Evolutionary conservation across 2,888 invertebrate species (phyloP), one percentile per base, ranked within the genome.

Genomic region (Harpalus rufipes): DNA sequence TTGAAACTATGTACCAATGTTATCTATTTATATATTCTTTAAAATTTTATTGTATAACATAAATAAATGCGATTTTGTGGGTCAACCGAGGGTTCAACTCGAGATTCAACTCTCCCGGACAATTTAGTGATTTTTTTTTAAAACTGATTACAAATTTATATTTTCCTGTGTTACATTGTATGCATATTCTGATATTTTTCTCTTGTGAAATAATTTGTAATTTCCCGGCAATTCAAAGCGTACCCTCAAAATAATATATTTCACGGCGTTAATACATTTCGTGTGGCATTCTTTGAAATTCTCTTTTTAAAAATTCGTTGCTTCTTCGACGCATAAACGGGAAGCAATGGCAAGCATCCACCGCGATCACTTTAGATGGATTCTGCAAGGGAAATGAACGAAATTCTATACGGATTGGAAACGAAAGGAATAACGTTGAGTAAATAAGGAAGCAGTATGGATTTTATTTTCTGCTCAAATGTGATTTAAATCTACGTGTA

Each of bases 401-500:
- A 61, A 59, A 80, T 61, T 39, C 41, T 80, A 80, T 80, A 80
- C 80, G 80, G 80, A 80, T 80, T 80, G 80, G 61, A 80, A 61
- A 61, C 80, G 80, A 80, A 80, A 80, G 80, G 56, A 80, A 80
- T 80, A 80, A 80, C 80, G 80, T 61, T 80, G 80, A 80, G 80
- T 80, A 80, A 80, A 80, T 80, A 80, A 61, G 80, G 61, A 80
- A 80, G 80, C 61, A 59, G 61, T 80, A 61, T 59, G 61, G 80
- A 80, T 80, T 80, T 80, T 80, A 80, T 80, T 80, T 80, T 61
- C 80, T 61, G 61, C 80, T 80, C 80, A 80, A 80, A 80, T 80
- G 80, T 61, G 61, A 80, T 80, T 80, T 80, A 80, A 80, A 80
- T 80, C 80, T 61, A 61, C 59, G 80, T 80, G 80, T 80, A 80